Conservation (phyloP, 1,140 invertebrate species). For the Agrilus planipennis region DNA sequence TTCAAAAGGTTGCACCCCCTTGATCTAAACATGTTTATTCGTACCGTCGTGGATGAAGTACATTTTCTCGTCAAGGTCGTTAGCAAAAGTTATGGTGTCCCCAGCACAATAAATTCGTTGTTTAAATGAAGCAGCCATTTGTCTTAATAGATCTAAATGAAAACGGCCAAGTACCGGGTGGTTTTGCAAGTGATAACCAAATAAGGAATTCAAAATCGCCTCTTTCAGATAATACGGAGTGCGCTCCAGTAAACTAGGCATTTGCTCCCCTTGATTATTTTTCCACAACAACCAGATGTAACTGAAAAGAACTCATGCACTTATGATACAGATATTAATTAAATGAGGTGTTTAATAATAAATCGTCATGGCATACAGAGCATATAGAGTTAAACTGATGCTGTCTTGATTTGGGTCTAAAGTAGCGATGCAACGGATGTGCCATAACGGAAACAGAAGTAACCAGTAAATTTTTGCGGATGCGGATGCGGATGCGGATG, state of each 20-base stretch:
- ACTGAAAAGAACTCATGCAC: no score
- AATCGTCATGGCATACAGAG: no score
- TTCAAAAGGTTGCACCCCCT: no score
- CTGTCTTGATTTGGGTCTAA: no score
- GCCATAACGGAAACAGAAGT: no score
- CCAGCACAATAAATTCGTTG: slow-evolving; percentile 6
- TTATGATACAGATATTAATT: no score
- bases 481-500: no score
- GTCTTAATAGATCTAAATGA: slow-evolving; percentile 14
- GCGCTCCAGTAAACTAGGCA: slow-evolving; percentile 10
- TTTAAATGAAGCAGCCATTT: slow-evolving; percentile 7
- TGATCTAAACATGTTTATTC: no score
- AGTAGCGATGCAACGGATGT: no score
- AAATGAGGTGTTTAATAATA: no score
- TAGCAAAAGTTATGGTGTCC: slow-evolving; percentile 2
- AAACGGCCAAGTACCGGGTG: slow-evolving; percentile 11
- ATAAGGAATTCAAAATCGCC: slow-evolving; percentile 16
- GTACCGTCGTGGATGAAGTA: slow-evolving; percentile 8
- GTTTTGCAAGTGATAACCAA: slow-evolving; percentile 12
- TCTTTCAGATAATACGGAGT: slow-evolving; percentile 16
- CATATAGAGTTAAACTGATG: no score
- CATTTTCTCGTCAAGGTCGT: slow-evolving; percentile 8
- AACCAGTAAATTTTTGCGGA: no score
- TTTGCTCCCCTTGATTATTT: slow-evolving; percentile 8
- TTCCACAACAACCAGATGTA: slow-evolving; percentile 8